Percentiles rank a stretch among this genome's conserved stretches.
Conservation (phyloP, 2,888 invertebrate species). For the Frankliniella intonsa region DNA sequence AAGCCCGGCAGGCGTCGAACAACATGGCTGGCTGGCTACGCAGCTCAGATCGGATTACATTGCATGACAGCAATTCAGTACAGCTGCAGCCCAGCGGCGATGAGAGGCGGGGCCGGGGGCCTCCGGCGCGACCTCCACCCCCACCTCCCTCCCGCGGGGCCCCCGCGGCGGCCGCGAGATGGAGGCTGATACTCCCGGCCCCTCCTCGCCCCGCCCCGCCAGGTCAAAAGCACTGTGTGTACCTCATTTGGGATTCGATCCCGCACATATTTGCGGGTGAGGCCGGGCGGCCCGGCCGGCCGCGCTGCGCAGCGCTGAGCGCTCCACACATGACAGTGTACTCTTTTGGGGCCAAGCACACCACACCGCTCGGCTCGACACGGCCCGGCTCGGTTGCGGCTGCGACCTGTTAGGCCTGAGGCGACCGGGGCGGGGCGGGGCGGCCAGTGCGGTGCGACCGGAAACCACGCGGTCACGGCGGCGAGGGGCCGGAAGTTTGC, state of each 20-base stretch:
- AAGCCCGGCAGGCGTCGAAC: too few relatives aligned
- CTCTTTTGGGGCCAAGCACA: not conserved
- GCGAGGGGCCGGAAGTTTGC: conserved; percentile 9
- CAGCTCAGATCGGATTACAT: too few relatives aligned
- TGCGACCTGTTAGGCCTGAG: not conserved
- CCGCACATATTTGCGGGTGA: too few relatives aligned
- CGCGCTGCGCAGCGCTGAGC: not conserved
- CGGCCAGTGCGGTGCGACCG: not conserved
- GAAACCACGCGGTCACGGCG: not conserved
- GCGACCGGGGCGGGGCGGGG: not conserved
- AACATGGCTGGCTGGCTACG: too few relatives aligned
- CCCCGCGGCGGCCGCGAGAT: not conserved
- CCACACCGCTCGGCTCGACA: not conserved
- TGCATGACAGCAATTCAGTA: too few relatives aligned
- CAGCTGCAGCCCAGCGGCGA: too few relatives aligned
- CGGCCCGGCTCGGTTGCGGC: not conserved
- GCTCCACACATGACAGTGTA: not conserved
- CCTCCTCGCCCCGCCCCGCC: too few relatives aligned
- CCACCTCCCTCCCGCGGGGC: not conserved
- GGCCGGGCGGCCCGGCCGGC: not conserved
- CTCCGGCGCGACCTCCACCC: not conserved
- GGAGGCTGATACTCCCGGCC: too few relatives aligned
- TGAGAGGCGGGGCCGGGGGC: too few relatives aligned
- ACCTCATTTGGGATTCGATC: too few relatives aligned
- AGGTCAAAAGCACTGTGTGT: too few relatives aligned